Percentiles rank a stretch among this genome's conserved stretches.
These are phyloP conservation scores for Bovichtus variegatus DNA, from an alignment of 2,797 vertebrate genomes.

Conservation along the genomic window DNA sequence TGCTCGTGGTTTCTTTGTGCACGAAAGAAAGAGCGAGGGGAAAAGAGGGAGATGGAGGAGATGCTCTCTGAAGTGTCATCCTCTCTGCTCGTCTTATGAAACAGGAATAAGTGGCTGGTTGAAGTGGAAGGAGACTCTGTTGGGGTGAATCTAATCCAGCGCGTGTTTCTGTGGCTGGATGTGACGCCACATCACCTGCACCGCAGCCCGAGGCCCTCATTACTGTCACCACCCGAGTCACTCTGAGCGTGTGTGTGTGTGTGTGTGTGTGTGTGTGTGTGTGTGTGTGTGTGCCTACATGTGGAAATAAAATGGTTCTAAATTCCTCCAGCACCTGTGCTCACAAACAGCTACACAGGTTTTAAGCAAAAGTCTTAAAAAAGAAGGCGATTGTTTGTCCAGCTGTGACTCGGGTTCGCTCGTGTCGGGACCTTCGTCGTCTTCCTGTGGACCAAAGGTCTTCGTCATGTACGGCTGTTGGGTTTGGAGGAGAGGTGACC, in stretches of 20 bases:
- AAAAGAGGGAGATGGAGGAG: conserved; percentile 1
- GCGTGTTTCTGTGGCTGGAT: conserved; percentile 61
- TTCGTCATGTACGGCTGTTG: neutral
- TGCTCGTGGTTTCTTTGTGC: conserved; percentile 58
- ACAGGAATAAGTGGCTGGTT: conserved; percentile 72
- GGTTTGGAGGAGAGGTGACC: neutral
- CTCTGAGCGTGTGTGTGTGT: conserved; percentile 1
- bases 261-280: conserved; percentile 24
- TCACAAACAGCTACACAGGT: conserved; percentile 27
- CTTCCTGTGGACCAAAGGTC: neutral
- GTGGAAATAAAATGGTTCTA: conserved; percentile 56
- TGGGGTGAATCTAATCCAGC: conserved; percentile 73
- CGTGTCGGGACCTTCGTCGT: neutral
- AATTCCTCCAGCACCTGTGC: conserved; percentile 54
- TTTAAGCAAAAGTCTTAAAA: conserved; percentile 24
- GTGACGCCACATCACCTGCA: conserved; percentile 71
- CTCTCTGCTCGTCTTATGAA: conserved; percentile 61
- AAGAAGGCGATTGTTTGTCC: neutral
- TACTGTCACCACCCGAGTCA: conserved; percentile 65
- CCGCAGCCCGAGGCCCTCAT: conserved; percentile 64
- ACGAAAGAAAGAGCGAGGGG: conserved; percentile 35
- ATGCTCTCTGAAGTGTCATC: conserved; percentile 70
- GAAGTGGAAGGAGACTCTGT: conserved; percentile 68
- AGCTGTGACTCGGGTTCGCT: neutral
- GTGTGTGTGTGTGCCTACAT: conserved; percentile 9